A percentile compares a stretch with the other conserved stretches of the same genome.
Conservation (phyloP, 2,797 vertebrate species). For the Garrulus glandarius region DNA sequence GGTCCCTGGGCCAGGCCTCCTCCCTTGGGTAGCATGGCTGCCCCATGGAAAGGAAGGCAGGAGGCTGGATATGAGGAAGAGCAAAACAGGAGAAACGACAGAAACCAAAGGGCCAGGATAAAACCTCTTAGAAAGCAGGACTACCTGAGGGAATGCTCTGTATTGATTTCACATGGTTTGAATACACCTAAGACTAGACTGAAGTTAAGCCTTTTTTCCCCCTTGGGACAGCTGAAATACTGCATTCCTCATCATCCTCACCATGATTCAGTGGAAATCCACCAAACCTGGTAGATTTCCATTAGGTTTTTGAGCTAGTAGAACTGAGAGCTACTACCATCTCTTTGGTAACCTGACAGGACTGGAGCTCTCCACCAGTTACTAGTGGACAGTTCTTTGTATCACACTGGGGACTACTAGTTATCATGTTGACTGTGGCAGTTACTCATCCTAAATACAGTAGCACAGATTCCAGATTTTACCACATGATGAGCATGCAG, state of each 20-base stretch:
- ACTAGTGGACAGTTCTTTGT: neutral
- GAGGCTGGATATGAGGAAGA: neutral
- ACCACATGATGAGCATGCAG: neutral
- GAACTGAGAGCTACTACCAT: neutral
- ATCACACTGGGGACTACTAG: too few relatives aligned
- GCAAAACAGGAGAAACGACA: neutral
- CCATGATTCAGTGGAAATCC: neutral
- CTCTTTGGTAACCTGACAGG: neutral
- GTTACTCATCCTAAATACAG: neutral
- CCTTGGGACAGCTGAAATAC: neutral
- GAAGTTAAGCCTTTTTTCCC: rapidly evolving
- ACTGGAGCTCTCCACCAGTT: neutral
- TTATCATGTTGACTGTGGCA: neutral
- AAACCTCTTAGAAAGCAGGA: neutral
- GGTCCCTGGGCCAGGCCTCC: neutral
- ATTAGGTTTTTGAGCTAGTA: neutral
- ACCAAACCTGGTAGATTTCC: neutral
- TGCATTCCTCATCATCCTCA: neutral
- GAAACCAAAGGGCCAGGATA: neutral
- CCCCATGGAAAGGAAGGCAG: neutral
- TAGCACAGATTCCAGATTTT: neutral
- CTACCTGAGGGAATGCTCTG: neutral
- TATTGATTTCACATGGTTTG: neutral
- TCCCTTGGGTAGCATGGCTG: rapidly evolving
- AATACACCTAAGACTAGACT: neutral